Conservation (phyloP, 1,140 invertebrate genomes). For the Sycophaga agraensis region DNA sequence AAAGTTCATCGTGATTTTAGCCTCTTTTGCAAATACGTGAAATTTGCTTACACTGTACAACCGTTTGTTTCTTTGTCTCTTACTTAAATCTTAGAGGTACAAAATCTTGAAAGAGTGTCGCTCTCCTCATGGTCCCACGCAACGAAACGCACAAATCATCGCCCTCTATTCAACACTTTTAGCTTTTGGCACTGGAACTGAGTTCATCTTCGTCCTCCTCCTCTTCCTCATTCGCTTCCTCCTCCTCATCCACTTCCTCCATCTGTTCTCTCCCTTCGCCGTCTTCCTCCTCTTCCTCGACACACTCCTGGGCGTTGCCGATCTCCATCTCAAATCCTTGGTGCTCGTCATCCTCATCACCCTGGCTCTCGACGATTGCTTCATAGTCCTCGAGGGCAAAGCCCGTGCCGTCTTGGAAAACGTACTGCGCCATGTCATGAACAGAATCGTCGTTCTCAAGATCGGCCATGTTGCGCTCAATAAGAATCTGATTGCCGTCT, state of each 20-base stretch:
- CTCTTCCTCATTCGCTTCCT: constrained; percentile 3
- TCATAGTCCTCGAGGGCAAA: constrained; percentile 34
- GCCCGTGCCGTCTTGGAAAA: constrained; percentile 38
- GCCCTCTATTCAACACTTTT: constrained; percentile 35
- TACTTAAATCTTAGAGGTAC: constrained; percentile 24
- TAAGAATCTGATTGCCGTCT: constrained; percentile 54
- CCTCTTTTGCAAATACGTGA: constrained; percentile 14
- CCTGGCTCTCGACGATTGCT: constrained; percentile 23
- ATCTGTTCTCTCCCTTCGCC: background rate
- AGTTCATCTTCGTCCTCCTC: constrained; percentile 36
- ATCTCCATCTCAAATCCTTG: constrained; percentile 17
- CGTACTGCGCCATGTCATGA: constrained; percentile 40
- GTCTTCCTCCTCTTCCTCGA: background rate
- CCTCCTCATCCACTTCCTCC: constrained; percentile 2
- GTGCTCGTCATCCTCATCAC: constrained; percentile 27
- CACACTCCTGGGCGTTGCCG: background rate
- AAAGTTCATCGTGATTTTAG: constrained; percentile 19
- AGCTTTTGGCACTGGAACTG: constrained; percentile 45
- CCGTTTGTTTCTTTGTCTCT: background rate
- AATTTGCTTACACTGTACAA: constrained; percentile 23
- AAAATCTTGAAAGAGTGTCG: constrained; percentile 28
- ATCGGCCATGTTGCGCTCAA: constrained; percentile 43
- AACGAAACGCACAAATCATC: constrained; percentile 12
- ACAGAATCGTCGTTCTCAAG: constrained; percentile 48
- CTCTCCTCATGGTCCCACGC: constrained; percentile 34